These are phyloP conservation scores for Theristicus caerulescens DNA, from an alignment of 2,113 vertebrate genomes.

Conservation along the genomic window DNA sequence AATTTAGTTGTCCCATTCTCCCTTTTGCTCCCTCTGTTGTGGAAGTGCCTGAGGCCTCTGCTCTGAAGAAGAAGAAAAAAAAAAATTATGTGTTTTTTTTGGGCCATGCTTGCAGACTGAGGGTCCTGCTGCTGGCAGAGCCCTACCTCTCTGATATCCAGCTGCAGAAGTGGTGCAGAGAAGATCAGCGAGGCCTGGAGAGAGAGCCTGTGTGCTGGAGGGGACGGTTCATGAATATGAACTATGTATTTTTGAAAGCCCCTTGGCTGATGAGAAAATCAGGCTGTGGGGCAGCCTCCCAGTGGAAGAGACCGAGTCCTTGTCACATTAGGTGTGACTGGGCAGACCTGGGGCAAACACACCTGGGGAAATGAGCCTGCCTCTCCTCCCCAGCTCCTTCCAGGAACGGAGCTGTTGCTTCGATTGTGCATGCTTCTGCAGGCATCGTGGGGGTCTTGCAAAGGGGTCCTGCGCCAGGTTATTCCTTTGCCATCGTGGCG, in stretches of 20 bases:
- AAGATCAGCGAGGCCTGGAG: neutral
- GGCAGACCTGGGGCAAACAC: neutral
- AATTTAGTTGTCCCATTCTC: neutral
- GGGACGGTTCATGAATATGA: neutral
- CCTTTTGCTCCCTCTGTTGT: neutral
- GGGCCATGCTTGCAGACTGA: neutral
- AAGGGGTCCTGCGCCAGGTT: neutral
- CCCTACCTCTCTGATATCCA: neutral
- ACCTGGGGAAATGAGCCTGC: neutral
- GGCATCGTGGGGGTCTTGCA: rapidly evolving
- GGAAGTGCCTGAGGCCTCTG: neutral
- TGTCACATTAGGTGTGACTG: neutral
- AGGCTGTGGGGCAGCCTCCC: neutral
- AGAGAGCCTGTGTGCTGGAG: neutral
- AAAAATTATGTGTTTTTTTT: neutral
- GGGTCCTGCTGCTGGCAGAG: neutral
- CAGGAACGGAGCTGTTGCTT: neutral
- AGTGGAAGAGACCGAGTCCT: neutral
- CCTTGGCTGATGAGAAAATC: neutral
- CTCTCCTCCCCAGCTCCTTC: neutral
- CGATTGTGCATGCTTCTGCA: neutral
- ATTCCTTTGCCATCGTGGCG: rapidly evolving
- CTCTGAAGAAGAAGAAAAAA: neutral
- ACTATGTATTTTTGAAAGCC: neutral
- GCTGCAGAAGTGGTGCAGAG: neutral